A percentile compares a stretch with the other conserved stretches of the same genome.
Conservation (phyloP, 2,797 vertebrate genomes). For the Vireo griseus region DNA sequence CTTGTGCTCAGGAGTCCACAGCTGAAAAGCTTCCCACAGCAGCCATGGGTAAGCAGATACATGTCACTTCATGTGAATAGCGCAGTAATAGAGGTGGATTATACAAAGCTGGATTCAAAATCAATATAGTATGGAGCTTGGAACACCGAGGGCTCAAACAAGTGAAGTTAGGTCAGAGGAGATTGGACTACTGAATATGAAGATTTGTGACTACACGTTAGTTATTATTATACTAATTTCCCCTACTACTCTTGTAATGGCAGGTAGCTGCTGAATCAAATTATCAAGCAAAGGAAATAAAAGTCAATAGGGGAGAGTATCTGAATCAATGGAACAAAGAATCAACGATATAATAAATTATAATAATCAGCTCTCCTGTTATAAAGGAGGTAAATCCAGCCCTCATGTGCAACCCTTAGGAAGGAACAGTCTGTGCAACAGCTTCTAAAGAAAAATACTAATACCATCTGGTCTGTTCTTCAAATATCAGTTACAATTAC, state of each 20-base stretch:
- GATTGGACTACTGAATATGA: neutral
- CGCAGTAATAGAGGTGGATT: neutral
- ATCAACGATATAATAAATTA: neutral
- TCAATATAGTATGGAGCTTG: neutral
- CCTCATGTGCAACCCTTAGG: neutral
- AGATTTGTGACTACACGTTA: neutral
- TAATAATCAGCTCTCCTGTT: neutral
- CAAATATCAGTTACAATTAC: neutral
- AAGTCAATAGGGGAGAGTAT: neutral
- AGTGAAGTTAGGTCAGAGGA: neutral
- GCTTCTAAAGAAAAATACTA: neutral
- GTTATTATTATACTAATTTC: neutral
- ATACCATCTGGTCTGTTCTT: neutral
- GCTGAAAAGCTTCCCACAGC: neutral
- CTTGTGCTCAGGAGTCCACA: neutral
- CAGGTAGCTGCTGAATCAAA: neutral
- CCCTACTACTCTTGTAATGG: neutral
- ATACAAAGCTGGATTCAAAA: neutral
- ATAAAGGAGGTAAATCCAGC: neutral
- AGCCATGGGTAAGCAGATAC: neutral
- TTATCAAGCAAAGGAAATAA: neutral
- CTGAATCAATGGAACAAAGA: neutral
- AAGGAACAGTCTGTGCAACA: neutral
- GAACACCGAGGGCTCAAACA: neutral
- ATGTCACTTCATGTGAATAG: neutral